Base-by-base conservation (phyloP, 2,888 invertebrate genomes). In the Seira musarum region DNA sequence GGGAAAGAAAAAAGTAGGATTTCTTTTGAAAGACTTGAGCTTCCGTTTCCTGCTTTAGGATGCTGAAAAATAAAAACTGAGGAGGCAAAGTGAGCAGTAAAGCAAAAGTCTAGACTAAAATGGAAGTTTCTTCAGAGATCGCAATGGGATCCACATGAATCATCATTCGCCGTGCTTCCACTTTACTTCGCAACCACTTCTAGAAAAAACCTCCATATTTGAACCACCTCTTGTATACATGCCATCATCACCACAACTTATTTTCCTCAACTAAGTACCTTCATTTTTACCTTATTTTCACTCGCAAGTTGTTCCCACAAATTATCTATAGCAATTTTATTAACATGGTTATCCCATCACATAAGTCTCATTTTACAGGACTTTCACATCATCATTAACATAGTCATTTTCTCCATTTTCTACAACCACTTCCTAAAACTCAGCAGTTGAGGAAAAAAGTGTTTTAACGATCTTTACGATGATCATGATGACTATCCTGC, bases 311-410 rank as follows among this genome's bases (percentile, higher is more conserved):
- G 53, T 57, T 65, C 60, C 77, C 77, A 70, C 70, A 77, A 77
- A 77, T 77, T 77, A 77, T 77, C 77, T 77, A 70, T 71, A 77
- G 70, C 77, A 40, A 70, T 77, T 77, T 77, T 77, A 77, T 77
- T 77, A 77, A 77, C 77, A 77, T 70, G 70, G 65, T 77, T 77
- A 77, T 77, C 77, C 77, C 77, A 77, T 77, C 77, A 19, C 77
- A 71, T 77, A 70, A 77, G 65, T 77, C 77, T 77, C 77, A 57
- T 65, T 77, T 77, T 77, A 77, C 77, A 77, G 57, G 40, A 65
- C 57, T 77, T 77, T 76, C 76, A 76, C 76, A 77, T 77, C 77
- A 77, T 77, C 77, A 77, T 77, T 77, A 77, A 77, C 77, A 77
- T 77, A 71, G 70, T 77, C 77, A 77, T 77, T 77, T 70, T 71